These are phyloP conservation scores for Ptilonorhynchus violaceus DNA, from an alignment of 2,113 vertebrate species.

Conservation along the genomic window DNA sequence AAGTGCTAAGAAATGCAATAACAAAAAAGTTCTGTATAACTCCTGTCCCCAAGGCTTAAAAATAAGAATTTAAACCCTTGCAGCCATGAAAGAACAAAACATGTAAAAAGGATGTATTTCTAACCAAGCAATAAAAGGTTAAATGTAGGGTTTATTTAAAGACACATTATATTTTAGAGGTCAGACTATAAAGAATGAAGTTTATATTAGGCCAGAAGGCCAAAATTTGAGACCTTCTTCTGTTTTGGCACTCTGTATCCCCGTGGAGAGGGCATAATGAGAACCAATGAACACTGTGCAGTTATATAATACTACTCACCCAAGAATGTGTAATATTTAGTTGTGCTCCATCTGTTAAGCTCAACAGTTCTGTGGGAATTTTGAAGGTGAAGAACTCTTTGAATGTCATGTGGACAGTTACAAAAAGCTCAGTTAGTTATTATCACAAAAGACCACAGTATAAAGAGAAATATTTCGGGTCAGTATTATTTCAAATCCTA, in stretches of 20 bases:
- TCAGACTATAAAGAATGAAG: neutral
- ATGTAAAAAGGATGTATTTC: neutral
- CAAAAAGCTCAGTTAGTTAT: neutral
- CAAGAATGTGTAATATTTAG: neutral
- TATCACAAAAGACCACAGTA: neutral
- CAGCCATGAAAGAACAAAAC: neutral
- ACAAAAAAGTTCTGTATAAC: neutral
- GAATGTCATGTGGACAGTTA: neutral
- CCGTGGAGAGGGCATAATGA: neutral
- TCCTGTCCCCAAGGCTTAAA: neutral
- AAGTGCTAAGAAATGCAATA: neutral
- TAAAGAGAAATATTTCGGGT: neutral
- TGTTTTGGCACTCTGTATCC: neutral
- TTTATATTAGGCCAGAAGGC: neutral
- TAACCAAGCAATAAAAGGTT: neutral
- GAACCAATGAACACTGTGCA: neutral
- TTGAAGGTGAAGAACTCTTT: neutral
- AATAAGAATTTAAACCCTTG: neutral
- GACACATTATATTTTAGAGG: neutral
- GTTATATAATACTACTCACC: neutral
- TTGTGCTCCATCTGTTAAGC: neutral
- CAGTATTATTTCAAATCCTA: neutral
- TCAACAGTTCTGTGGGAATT: neutral
- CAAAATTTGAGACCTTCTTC: neutral
- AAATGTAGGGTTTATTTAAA: neutral